Percentiles rank a stretch among this genome's conserved stretches.
Evolutionary conservation across 1,140 invertebrate genomes (phyloP).

Genomic region (Hermatobates lingyangjiaoensis): DNA sequence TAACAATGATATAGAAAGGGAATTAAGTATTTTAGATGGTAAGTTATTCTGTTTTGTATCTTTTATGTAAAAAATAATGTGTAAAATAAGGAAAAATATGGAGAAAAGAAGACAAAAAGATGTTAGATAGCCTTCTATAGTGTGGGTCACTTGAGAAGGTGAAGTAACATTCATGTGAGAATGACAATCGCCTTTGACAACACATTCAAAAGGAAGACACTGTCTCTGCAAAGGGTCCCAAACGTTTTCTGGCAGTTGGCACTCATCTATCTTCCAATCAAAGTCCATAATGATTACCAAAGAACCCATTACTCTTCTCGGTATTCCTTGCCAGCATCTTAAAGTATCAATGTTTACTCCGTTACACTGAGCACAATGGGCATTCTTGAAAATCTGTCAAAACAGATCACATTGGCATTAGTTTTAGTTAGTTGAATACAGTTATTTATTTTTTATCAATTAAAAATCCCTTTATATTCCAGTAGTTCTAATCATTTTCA

Average conservation of each 20-base stretch:
- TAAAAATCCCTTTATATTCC: no score
- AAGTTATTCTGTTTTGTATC: not conserved
- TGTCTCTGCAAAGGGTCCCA: conserved; percentile 5
- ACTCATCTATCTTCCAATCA: conserved; percentile 5
- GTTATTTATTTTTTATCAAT: no score
- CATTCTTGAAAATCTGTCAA: conserved; percentile 24
- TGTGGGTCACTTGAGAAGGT: not conserved
- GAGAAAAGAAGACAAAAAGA: not conserved
- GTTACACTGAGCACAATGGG: conserved; percentile 24
- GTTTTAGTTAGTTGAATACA: no score
- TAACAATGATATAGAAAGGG: not conserved
- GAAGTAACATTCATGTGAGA: no score
- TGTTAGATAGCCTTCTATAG: conserved; percentile 8
- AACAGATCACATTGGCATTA: no score
- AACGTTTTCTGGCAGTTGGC: conserved; percentile 1
- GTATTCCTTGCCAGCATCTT: not conserved
- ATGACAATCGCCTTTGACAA: not conserved
- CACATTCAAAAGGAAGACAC: not conserved
- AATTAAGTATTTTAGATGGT: conserved; percentile 6
- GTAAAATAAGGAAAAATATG: not conserved
- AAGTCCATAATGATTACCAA: conserved; percentile 1
- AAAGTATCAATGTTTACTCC: not conserved
- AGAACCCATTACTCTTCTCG: not conserved
- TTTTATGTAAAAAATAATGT: not conserved
- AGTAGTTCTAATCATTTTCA: no score